These are phyloP conservation scores for Micrasema minimum DNA, from an alignment of 1,140 invertebrate species.

Conservation along the genomic window DNA sequence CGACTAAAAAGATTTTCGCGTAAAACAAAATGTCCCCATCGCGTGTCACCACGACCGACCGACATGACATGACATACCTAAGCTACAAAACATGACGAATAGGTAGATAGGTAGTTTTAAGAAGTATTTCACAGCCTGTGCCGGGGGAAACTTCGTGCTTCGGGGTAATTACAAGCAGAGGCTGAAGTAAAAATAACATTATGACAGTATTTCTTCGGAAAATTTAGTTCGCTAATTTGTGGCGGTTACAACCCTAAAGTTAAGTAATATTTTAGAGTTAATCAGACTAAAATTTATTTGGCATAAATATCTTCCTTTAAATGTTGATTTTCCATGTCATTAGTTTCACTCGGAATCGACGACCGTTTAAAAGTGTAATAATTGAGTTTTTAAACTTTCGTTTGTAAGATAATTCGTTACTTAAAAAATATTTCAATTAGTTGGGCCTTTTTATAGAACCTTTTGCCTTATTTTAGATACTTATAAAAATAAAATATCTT, in stretches of 20 bases:
- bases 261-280: slow-evolving; percentile 19
- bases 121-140: slow-evolving; percentile 1
- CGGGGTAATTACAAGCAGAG: slow-evolving; percentile 24
- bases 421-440: no score
- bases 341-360: no score
- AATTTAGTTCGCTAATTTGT: slow-evolving; percentile 25
- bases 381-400: no score
- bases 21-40: slow-evolving; percentile 6
- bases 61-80: slow-evolving; percentile 23
- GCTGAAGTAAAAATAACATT: slow-evolving; percentile 22
- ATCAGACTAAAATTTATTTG: background rate
- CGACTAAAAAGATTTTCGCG: no score
- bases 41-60: background rate
- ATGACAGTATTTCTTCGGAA: slow-evolving; percentile 20
- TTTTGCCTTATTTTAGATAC: no score
- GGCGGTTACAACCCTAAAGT: slow-evolving; percentile 14
- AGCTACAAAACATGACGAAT: slow-evolving; percentile 19
- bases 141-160: slow-evolving; percentile 16
- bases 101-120: background rate
- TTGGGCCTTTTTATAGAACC: no score
- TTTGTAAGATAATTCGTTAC: no score
- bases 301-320: no score
- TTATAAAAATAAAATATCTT: no score
- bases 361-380: no score
- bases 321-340: no score